phyloP scores from a whole-genome alignment of 2,113 vertebrate genomes.

The Callithrix jacchus region DNA sequence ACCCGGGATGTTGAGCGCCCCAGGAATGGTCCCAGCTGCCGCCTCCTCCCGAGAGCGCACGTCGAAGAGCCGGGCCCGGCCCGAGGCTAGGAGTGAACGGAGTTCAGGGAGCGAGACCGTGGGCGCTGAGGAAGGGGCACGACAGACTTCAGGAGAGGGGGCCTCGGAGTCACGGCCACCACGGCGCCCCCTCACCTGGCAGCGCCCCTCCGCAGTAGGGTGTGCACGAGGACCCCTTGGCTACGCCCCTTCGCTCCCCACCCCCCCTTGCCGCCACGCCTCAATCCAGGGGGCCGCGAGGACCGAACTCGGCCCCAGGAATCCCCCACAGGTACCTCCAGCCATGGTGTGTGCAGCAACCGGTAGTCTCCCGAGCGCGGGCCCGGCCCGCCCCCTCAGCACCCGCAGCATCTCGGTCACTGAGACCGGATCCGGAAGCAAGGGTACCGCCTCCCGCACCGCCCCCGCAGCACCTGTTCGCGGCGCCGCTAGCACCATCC shows the following conservation, averaged over 20 bases:
- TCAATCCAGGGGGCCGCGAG: not conserved
- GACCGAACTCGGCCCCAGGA: not conserved
- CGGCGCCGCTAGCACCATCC: fast-evolving
- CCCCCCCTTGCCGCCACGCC: too few relatives aligned
- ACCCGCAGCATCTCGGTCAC: not conserved
- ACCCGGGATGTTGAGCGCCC: constrained; percentile 71
- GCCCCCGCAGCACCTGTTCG: not conserved
- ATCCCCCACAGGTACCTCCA: not conserved
- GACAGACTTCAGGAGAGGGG: not conserved
- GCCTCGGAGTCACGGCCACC: too few relatives aligned
- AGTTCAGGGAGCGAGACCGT: constrained; percentile 60
- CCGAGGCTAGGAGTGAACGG: constrained; percentile 48
- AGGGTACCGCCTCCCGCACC: not conserved
- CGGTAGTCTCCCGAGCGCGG: not conserved
- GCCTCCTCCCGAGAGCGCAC: constrained; percentile 68
- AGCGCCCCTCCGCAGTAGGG: not conserved
- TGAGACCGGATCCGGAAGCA: constrained; percentile 62
- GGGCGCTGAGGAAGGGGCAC: constrained; percentile 8
- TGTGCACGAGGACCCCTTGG: fast-evolving
- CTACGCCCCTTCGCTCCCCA: not conserved
- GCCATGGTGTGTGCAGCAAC: not conserved
- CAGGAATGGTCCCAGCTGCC: constrained; percentile 67
- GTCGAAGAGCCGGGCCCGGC: constrained; percentile 60
- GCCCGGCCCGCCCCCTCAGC: fast-evolving
- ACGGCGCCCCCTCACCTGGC: not conserved